Evolutionary conservation across 2,113 vertebrate genomes (phyloP).

Genomic region (Condylura cristata): DNA sequence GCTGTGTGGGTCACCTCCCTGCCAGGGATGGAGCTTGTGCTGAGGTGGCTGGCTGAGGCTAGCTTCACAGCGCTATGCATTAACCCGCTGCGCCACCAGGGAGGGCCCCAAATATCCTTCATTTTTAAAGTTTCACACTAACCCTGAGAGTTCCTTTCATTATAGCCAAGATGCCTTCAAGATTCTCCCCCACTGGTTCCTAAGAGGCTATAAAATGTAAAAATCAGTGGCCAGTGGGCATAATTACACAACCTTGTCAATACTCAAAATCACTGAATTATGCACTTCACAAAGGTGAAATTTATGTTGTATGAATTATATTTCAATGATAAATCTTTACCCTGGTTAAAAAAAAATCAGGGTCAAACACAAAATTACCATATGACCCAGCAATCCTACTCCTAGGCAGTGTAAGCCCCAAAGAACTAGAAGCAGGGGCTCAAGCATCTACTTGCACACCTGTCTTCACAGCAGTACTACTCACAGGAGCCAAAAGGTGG

Average conservation of each 20-base stretch:
- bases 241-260: not conserved
- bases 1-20: no score
- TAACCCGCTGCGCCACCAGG: no score
- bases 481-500: not conserved
- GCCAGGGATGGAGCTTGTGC: no score
- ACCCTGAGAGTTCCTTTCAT: not conserved
- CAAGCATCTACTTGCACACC: not conserved
- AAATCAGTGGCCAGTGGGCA: not conserved
- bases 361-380: slow-evolving; percentile 10
- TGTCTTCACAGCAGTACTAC: not conserved
- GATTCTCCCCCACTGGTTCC: not conserved
- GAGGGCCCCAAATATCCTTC: no score
- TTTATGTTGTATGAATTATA: not conserved
- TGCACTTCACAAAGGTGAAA: not conserved
- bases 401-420: not conserved
- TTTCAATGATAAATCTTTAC: slow-evolving; percentile 5
- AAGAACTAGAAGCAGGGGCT: not conserved
- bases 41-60: no score
- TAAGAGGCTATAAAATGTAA: slow-evolving; percentile 54
- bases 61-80: no score
- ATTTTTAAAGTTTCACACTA: no score
- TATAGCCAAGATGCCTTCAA: slow-evolving; percentile 9
- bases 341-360: not conserved
- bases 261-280: not conserved
- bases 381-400: slow-evolving; percentile 9